Base-by-base conservation (phyloP, 2,888 invertebrate species). In the Microplitis deprimator region DNA sequence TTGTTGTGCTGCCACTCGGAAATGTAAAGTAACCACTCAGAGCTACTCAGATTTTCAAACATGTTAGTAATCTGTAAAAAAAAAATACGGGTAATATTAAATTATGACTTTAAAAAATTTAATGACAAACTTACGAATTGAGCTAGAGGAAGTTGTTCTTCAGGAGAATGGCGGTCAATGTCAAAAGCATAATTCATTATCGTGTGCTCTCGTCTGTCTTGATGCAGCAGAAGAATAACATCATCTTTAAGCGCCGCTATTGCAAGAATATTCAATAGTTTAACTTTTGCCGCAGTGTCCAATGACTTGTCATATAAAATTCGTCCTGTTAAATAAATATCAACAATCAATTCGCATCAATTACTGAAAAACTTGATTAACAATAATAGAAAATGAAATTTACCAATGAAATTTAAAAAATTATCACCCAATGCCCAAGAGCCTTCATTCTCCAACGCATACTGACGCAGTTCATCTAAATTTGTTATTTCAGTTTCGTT, bases 11-110 rank as follows among this genome's bases (percentile, higher is more conserved):
- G 93, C 97, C 97, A 97, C 90, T 97, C 97, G 72, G 97, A 97
- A 89, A 97, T 97, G 91, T 97, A 97, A 85, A 97, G 91, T 86
- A 97, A 91, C 97, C 97, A 97, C 90, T 97, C 97, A 0, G 97
- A 96, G 77, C 96, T 95, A 82, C 95, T 95, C 60, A 95, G 91
- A 90, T 96, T 95, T 90, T 96, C 96, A 90, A 97, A 97, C 90
- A 97, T 92, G 90, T 97, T 97, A 90, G 96, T 96, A 90, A 97
- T 92, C 96, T 97, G 89, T 29, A 29, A 4, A 29, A 17, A 83
- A 87, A 74, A 16, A 69, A 75, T 1, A 5, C 20, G 20, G 10
- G 60, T 41, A 40, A 69, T 64, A 39, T 72, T 68, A n/a, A 41
- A 29, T 29, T 7, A 6, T 17, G 61, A 7, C 4, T 20, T 20